These are phyloP conservation scores for Cacoxenus indagator DNA, from an alignment of 2,888 invertebrate species.

Conservation along the genomic window DNA sequence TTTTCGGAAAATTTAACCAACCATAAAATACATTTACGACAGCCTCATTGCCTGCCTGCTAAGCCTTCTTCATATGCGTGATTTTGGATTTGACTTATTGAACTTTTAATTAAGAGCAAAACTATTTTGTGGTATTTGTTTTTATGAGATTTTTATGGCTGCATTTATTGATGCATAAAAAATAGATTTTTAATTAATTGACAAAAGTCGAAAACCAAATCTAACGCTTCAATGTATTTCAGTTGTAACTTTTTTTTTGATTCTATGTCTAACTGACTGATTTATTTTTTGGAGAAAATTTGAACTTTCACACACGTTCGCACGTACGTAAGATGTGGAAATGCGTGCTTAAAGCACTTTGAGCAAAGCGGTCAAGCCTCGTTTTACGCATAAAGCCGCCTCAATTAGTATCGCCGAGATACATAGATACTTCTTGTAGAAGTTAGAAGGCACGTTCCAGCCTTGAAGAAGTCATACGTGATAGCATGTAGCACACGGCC, in stretches of 20 bases:
- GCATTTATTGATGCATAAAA: neutral
- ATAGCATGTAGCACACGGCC: neutral
- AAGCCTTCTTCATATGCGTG: neutral
- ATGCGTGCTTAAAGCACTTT: slow-evolving; percentile 1
- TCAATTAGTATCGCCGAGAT: neutral
- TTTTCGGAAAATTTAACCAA: slow-evolving; percentile 28
- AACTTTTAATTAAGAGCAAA: slow-evolving; percentile 30
- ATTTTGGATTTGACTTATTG: slow-evolving; percentile 8
- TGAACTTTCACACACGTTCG: neutral
- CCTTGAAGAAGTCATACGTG: neutral
- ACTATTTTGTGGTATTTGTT: slow-evolving; percentile 42
- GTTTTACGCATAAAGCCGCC: neutral
- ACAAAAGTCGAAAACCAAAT: neutral
- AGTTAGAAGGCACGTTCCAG: neutral
- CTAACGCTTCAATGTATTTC: neutral
- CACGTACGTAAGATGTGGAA: neutral
- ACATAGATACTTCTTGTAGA: neutral
- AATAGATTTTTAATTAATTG: neutral
- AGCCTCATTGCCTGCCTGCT: neutral
- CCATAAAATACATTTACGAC: slow-evolving; percentile 12
- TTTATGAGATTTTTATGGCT: slow-evolving; percentile 21
- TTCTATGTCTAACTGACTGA: neutral
- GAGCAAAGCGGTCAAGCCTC: neutral
- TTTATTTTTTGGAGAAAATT: neutral
- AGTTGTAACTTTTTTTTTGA: too few species aligned